Evolutionary conservation across 2,797 vertebrate species (phyloP).

Genomic region (Nyctibius grandis): DNA sequence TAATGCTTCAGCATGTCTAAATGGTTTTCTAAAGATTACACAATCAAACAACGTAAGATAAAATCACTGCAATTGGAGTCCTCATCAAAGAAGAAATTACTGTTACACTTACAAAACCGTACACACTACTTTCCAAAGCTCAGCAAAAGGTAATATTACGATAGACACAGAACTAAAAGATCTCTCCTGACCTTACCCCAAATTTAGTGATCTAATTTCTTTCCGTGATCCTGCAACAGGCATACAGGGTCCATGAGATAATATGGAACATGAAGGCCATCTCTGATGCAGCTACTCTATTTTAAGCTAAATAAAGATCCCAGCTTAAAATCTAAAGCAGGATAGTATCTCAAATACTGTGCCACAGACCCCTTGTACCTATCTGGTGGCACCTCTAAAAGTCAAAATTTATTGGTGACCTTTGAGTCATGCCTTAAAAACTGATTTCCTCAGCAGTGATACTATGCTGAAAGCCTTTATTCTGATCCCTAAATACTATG

Average conservation of each 20-base stretch:
- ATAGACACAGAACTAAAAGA: neutral
- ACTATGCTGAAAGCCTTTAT: slow-evolving; percentile 3
- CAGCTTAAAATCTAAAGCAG: neutral
- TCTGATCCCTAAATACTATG: neutral
- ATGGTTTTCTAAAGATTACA: slow-evolving; percentile 57
- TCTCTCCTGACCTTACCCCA: neutral
- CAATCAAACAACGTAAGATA: slow-evolving; percentile 26
- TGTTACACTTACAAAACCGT: neutral
- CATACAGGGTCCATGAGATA: neutral
- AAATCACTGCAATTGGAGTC: slow-evolving; percentile 33
- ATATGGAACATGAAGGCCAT: neutral
- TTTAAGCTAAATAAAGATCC: neutral
- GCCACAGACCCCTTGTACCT: neutral
- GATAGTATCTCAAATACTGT: neutral
- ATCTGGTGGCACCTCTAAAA: neutral
- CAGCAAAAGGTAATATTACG: neutral
- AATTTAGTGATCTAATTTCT: neutral
- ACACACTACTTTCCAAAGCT: neutral
- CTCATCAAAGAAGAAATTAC: slow-evolving; percentile 46
- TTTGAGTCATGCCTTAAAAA: neutral
- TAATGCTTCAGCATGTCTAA: slow-evolving; percentile 53
- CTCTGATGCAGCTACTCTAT: neutral
- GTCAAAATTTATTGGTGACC: neutral
- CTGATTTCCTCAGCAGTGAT: neutral
- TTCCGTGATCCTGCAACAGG: neutral